Percentiles rank a stretch among this genome's conserved stretches.
phyloP scores from a whole-genome alignment of 2,113 vertebrate species.

The Elanoides forficatus region DNA sequence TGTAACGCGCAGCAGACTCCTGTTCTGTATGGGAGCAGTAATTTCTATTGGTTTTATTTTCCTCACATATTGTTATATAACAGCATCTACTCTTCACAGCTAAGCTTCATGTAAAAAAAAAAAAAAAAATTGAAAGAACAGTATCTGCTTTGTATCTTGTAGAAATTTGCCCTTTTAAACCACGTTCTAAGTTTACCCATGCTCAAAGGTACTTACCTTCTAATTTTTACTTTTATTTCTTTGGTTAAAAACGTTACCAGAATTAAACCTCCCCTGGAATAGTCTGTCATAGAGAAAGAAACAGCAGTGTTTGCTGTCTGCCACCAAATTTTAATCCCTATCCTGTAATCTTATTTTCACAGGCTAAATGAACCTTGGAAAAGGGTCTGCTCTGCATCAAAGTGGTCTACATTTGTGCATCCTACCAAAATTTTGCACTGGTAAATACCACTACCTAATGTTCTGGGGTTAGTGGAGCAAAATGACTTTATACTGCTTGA shows the following conservation, averaged over 20 bases:
- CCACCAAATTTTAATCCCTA: background rate
- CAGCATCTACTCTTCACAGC: background rate
- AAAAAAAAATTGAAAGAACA: background rate
- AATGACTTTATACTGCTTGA: background rate
- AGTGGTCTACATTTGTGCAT: background rate
- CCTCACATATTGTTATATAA: background rate
- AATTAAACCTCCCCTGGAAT: background rate
- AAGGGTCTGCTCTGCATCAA: background rate
- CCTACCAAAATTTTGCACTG: background rate
- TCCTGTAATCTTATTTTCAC: background rate
- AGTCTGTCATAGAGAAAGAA: background rate
- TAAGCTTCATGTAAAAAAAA: background rate
- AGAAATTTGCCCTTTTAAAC: background rate
- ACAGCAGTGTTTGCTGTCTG: background rate
- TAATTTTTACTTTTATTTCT: background rate
- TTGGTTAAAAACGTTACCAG: background rate
- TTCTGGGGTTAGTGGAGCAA: background rate
- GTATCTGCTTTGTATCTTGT: background rate
- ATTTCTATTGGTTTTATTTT: background rate
- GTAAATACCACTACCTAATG: background rate
- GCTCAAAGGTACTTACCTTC: background rate
- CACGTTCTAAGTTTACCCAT: accelerated
- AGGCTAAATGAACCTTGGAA: background rate
- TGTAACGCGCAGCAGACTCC: background rate
- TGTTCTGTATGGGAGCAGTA: background rate